phyloP scores from a whole-genome alignment of 2,113 vertebrate genomes.

The Dicaeum eximium region DNA sequence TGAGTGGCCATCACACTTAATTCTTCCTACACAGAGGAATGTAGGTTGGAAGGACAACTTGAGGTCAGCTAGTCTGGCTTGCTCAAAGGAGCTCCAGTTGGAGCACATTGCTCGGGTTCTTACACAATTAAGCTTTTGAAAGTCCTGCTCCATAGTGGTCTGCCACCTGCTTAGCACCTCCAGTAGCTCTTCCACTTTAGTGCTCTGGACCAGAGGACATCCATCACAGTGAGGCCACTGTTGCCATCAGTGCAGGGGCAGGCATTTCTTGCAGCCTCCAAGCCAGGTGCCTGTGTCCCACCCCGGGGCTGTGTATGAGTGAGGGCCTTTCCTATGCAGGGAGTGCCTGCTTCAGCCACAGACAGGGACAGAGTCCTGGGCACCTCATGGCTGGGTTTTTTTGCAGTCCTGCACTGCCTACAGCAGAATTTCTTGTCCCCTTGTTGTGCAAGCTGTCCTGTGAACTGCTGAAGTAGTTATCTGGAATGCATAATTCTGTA shows the following conservation, averaged over 20 bases:
- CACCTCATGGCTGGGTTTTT: neutral
- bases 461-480: neutral
- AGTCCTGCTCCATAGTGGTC: fast-evolving
- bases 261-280: neutral
- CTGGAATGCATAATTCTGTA: neutral
- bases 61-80: neutral
- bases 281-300: neutral
- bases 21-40: fast-evolving
- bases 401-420: neutral
- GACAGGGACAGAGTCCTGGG: neutral
- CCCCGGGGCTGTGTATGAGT: neutral
- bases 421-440: neutral
- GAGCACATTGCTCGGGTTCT: neutral
- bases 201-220: neutral
- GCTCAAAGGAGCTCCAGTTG: neutral
- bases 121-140: neutral
- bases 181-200: neutral
- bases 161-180: neutral
- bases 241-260: neutral
- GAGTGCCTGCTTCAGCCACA: neutral
- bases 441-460: neutral
- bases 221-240: neutral
- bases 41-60: neutral
- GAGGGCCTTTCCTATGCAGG: fast-evolving
- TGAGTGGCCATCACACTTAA: neutral